Evolutionary conservation across 1,140 invertebrate species (phyloP).

Genomic region (Octopus sinensis): DNA sequence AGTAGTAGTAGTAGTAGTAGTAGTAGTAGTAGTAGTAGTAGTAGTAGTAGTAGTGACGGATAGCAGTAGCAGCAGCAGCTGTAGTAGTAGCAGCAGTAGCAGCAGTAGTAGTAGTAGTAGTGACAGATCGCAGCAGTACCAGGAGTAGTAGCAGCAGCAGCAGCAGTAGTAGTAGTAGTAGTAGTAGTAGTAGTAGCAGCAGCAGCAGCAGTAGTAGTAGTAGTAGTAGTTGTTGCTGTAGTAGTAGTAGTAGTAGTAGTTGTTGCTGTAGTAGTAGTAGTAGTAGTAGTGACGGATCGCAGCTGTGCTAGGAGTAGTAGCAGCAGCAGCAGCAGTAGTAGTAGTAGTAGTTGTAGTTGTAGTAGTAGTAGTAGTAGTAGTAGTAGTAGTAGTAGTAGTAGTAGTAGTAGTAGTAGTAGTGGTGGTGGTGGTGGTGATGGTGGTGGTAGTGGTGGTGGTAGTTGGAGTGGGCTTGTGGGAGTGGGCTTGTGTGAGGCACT

Average conservation of each 20-base stretch:
- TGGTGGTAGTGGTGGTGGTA: slow-evolving; percentile 2
- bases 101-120: slow-evolving; percentile 9
- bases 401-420: slow-evolving; percentile 1
- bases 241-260: too few relatives aligned
- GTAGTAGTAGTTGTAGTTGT: neutral
- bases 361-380: neutral
- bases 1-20: neutral
- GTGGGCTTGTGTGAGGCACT: too few relatives aligned
- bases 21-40: slow-evolving; percentile 3
- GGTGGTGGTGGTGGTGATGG: slow-evolving; percentile 3
- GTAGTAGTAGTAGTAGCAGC: slow-evolving; percentile 8
- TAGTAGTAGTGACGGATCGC: too few relatives aligned
- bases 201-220: neutral
- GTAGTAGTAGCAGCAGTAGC: slow-evolving; percentile 8
- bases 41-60: neutral
- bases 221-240: too few relatives aligned
- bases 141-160: slow-evolving; percentile 3
- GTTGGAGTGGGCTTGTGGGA: too few relatives aligned
- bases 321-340: slow-evolving; percentile 1
- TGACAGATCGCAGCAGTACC: too few relatives aligned
- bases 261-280: too few relatives aligned
- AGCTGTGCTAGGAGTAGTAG: too few relatives aligned
- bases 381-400: slow-evolving; percentile 6
- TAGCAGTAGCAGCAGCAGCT: neutral
- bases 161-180: neutral